A percentile compares a stretch with the other conserved stretches of the same genome.
phyloP scores from a whole-genome alignment of 2,113 vertebrate species.

The Pagrus major region DNA sequence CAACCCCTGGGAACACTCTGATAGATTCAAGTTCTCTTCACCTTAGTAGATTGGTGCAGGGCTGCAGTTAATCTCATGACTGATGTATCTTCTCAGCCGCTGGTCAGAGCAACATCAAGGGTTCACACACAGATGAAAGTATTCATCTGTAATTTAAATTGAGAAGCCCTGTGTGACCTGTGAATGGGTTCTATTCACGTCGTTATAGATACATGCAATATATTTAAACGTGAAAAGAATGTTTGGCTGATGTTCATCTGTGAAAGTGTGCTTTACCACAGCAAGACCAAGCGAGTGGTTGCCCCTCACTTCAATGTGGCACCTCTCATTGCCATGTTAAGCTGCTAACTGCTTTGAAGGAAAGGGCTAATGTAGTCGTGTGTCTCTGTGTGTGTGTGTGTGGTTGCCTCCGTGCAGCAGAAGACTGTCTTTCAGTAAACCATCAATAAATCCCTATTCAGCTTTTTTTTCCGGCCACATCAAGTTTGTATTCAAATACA shows the following conservation, averaged over 20 bases:
- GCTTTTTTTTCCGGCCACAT: conserved; percentile 33
- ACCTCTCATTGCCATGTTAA: conserved; percentile 44
- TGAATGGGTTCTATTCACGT: background rate
- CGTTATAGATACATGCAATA: conserved; percentile 16
- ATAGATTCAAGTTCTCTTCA: conserved; percentile 62
- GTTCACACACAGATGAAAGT: conserved; percentile 9
- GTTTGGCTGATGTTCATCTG: conserved; percentile 27
- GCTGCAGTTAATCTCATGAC: conserved; percentile 60
- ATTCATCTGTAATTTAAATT: conserved; percentile 37
- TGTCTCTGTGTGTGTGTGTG: background rate
- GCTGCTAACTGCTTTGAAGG: conserved; percentile 57
- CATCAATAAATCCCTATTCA: conserved; percentile 24
- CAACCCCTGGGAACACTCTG: conserved; percentile 49
- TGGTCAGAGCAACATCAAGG: conserved; percentile 40
- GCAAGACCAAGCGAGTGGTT: conserved; percentile 27
- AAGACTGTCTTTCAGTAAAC: conserved; percentile 11
- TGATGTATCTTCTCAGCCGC: conserved; percentile 55
- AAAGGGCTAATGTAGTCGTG: conserved; percentile 32
- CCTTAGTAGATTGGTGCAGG: conserved; percentile 58
- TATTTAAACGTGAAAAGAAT: conserved; percentile 45
- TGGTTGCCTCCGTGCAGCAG: background rate
- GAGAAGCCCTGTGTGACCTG: conserved; percentile 4
- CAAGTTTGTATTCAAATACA: conserved; percentile 37
- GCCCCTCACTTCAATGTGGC: conserved; percentile 55
- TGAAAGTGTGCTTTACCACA: conserved; percentile 6